Evolutionary conservation across 2,113 vertebrate species (phyloP), one percentile per base, ranked within the genome.

Genomic region (Terrapene triunguis): DNA sequence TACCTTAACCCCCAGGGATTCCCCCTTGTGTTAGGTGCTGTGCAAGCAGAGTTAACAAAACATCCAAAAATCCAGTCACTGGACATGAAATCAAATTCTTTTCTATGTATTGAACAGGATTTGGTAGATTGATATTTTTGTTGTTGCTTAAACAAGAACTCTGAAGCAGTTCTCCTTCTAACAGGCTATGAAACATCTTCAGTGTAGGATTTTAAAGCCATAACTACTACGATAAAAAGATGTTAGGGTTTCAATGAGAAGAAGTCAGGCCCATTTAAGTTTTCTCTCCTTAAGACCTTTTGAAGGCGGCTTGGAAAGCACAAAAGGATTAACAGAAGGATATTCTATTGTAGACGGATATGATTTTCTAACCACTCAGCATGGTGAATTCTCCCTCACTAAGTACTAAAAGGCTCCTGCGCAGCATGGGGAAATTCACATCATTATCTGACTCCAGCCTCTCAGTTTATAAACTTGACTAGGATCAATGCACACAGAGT

Each of bases 361-460:
- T 19, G 80, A 83, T 91, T 55, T 89, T 95, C 35, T 0, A 7
- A 82, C 88, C 62, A 57, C 78, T 12, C 84, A 81, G 3, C 87
- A 81, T 65, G 81, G 76, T 93, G 79, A 84, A 78, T 93, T 87
- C 83, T 53, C 27, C 87, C 95, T 78, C 50, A 35, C 57, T 51
- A 54, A 81, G 65, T n/a, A 80, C 87, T 96, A 35, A 81, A 96
- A 93, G 55, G 85, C 87, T 93, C 89, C 81, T 95, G 89, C 95
- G 95, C 92, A 91, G 93, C 87, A 74, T 83, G 90, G 32, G 87
- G 55, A 93, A 74, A 42, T 84, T 95, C 1, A 0, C 53, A 80
- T 91, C 54, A 29, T 88, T 95, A 51, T 35, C 11, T 81, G 81
- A 87, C 79, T 92, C 53, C 79, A 94, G 0, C 92, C 80, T 35